Base-by-base conservation (phyloP, 1,140 invertebrate species). In the Cydia amplana region DNA sequence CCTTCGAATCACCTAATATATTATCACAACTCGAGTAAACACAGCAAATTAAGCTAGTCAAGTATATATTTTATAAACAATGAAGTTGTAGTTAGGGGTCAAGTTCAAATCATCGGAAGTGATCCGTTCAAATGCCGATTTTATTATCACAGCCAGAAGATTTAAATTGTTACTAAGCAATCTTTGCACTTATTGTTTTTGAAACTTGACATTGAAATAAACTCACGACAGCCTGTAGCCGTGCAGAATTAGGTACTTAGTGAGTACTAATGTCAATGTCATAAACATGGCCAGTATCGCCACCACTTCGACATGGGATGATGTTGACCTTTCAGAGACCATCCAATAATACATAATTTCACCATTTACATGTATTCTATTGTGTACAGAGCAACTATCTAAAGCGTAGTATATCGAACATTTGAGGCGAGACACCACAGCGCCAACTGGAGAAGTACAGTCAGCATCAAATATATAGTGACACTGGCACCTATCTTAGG, bases 331-430 rank as follows among this genome's bases (percentile, higher is more conserved):
- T 51, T 51, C 43, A n/a, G 5, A n/a, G 5, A 51, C 49, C 16
- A 51, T 51, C 4, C n/a, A n/a, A 51, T 51, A 51, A 51, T 51
- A 51, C n/a, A 51, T 51, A 51, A 51, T 51, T 51, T 51, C 49
- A n/a, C 49, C 49, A 18, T 51, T 51, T 7, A 18, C n/a, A 18
- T 51, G 0, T 51, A 18, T 51, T 51, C n/a, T 51, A 51, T 51
- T 51, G 49, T 46, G 14, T 16, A 46, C 43, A 46, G 14, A 51
- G n/a, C 49, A 18, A n/a, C 4, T 51, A 51, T 51, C 49, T 51
- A 1, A 51, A 18, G n/a, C 5, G n/a, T 51, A n/a, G 36, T 49
- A 49, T 14, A 51, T 51, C 5, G 1, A 18, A 7, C n/a, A 51
- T 18, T 51, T n/a, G n/a, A 51, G 49, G 1, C 49, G 14, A 51